Evolutionary conservation across 2,113 vertebrate species (phyloP).

Genomic region (Oncorhynchus clarkii): DNA sequence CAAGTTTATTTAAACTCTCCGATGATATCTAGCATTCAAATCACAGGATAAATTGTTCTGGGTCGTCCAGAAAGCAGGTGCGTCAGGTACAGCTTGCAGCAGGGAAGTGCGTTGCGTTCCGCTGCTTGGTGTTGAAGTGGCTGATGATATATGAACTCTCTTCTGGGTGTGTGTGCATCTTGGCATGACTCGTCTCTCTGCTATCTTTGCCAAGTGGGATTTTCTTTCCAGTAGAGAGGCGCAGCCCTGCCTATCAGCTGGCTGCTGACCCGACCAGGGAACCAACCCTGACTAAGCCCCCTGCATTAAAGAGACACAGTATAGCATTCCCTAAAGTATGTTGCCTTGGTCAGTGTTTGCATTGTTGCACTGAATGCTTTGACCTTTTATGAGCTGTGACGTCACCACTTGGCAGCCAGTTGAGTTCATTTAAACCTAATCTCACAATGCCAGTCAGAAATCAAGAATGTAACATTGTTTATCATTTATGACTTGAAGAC

Average conservation of each 20-base stretch:
- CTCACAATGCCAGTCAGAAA: no score
- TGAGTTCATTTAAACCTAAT: not conserved
- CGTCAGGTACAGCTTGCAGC: constrained; percentile 56
- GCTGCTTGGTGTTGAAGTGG: constrained; percentile 1
- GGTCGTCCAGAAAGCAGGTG: constrained; percentile 54
- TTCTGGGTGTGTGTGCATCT: constrained; percentile 2
- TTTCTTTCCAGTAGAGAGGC: not conserved
- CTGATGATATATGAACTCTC: constrained; percentile 19
- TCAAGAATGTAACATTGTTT: no score
- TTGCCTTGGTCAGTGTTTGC: no score
- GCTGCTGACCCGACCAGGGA: not conserved
- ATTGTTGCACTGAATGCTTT: not conserved
- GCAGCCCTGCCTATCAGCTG: not conserved
- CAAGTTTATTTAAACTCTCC: not conserved
- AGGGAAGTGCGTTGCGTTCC: not conserved
- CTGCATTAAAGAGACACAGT: no score
- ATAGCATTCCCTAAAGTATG: no score
- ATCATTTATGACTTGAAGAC: no score
- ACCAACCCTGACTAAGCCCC: not conserved
- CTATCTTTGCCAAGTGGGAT: not conserved
- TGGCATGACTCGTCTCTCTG: not conserved
- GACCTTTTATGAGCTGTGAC: not conserved
- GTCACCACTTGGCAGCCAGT: not conserved
- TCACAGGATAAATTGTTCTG: constrained; percentile 55
- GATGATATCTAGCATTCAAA: constrained; percentile 48